These are phyloP conservation scores for Chlorodrepanis virens DNA, from an alignment of 2,113 vertebrate species.

Conservation along the genomic window DNA sequence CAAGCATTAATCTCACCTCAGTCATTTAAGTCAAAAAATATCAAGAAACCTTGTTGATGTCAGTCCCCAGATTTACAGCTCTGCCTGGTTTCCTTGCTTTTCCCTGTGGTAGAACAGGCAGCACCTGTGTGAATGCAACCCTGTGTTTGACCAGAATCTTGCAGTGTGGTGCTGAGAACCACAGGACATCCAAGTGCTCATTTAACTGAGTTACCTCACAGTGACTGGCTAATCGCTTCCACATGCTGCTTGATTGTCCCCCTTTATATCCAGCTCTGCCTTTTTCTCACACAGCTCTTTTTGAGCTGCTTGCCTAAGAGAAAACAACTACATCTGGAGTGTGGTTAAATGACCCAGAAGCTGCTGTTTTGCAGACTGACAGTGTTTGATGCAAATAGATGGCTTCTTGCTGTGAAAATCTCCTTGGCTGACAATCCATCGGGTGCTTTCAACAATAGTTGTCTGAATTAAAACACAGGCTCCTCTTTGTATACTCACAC, in stretches of 20 bases:
- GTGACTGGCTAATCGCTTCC: slow-evolving; percentile 14
- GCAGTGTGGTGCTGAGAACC: not conserved
- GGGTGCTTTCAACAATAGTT: not conserved
- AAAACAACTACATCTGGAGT: slow-evolving; percentile 52
- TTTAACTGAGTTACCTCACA: slow-evolving; percentile 44
- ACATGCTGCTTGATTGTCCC: slow-evolving; percentile 13
- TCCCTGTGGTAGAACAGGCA: not conserved
- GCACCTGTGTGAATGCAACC: not conserved
- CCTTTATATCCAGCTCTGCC: not conserved
- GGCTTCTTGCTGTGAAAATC: slow-evolving; percentile 42
- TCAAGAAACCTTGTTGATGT: not conserved
- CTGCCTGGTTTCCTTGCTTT: not conserved
- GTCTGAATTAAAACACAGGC: slow-evolving; percentile 8
- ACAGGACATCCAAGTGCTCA: not conserved
- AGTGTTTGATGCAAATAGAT: slow-evolving; percentile 56
- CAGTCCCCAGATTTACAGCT: not conserved
- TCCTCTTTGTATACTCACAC: slow-evolving; percentile 4
- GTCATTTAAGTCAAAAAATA: not conserved
- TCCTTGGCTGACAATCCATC: slow-evolving; percentile 12
- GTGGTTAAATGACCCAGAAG: slow-evolving; percentile 68
- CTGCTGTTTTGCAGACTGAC: slow-evolving; percentile 27
- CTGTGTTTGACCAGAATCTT: not conserved
- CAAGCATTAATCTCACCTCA: not conserved
- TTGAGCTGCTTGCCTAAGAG: not conserved
- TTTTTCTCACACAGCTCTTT: slow-evolving; percentile 30